Base-by-base conservation (phyloP, 2,797 vertebrate species). In the Enteromius trimaculatus region DNA sequence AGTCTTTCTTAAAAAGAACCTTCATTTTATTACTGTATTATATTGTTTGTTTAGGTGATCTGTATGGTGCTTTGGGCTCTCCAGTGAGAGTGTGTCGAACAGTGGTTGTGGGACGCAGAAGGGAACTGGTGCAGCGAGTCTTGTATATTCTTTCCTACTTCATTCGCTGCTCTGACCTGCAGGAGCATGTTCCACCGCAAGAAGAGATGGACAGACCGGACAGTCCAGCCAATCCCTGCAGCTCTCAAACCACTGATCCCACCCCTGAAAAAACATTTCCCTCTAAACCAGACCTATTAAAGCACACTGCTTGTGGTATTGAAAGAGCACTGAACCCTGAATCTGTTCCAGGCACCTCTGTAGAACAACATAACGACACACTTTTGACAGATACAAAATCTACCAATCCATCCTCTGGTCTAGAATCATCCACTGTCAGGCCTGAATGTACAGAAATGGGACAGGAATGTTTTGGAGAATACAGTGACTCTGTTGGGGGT, bases 111-210 rank as follows among this genome's bases (percentile, higher is more conserved):
- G 96, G 96, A 0, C 95, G 95, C 80, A 93, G 91, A 78, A 95
- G 96, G 78, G 96, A 96, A 75, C 69, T 96, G 89, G 95, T 97
- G 53, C 95, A 96, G 81, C 93, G 95, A 7, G 92, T 96, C 60
- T 95, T 97, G 6, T 96, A 96, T 11, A 92, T 96, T 72, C 93
- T 97, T 0, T 96, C 95, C 51, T 96, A 97, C 92, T 97, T 97
- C 86, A 94, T 96, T 82, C 95, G 96, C 21, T 97, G 96, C 92
- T 96, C 96, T 3, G 95, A 96, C 89, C 93, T 96, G 11, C 95
- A 96, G 87, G 96, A 97, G 87, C 95, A 95, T 86, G 92, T 94
- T n/a, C 88, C 94, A 84, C 66, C 81, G 26, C 76, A 84, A 60
- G 82, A 76, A 51, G 84, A 83, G 16, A 75, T 19, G 23, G 64